A percentile compares a stretch with the other conserved stretches of the same genome.
Evolutionary conservation across 2,797 vertebrate species (phyloP).

Genomic region (Tokudaia muenninki): DNA sequence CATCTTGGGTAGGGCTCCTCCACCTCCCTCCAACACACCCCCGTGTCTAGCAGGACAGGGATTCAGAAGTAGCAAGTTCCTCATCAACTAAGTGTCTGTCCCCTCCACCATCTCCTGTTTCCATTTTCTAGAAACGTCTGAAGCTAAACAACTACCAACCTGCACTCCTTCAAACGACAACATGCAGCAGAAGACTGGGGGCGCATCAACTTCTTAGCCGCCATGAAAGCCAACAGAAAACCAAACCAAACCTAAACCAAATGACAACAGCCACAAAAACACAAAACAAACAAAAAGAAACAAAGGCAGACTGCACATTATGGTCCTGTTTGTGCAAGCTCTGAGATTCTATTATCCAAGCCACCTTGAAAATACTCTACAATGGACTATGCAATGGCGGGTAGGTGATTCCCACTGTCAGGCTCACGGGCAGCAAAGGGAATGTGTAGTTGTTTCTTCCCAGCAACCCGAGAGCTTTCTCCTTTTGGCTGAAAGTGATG

Average conservation of each 20-base stretch:
- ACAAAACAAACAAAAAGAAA: not conserved
- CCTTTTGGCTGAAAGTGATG: not conserved
- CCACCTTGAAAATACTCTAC: not conserved
- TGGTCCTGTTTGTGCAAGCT: not conserved
- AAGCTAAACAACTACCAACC: not conserved
- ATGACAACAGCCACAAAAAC: no score
- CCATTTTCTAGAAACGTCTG: not conserved
- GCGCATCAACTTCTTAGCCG: fast-evolving
- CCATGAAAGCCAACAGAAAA: not conserved
- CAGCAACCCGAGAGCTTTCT: not conserved
- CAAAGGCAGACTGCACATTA: fast-evolving
- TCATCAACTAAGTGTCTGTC: not conserved
- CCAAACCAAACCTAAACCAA: not conserved
- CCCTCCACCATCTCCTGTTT: not conserved
- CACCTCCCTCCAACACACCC: no score
- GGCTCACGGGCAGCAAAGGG: not conserved
- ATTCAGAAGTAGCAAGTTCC: not conserved
- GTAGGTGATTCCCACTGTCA: not conserved
- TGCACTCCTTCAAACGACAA: not conserved
- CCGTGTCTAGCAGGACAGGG: not conserved
- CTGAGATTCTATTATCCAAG: not conserved
- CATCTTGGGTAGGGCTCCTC: not conserved
- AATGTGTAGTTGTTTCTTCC: fast-evolving
- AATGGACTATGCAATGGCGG: not conserved
- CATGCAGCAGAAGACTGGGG: not conserved